Base-by-base conservation (phyloP, 2,113 vertebrate species). In the Myrmophylax atrothorax region DNA sequence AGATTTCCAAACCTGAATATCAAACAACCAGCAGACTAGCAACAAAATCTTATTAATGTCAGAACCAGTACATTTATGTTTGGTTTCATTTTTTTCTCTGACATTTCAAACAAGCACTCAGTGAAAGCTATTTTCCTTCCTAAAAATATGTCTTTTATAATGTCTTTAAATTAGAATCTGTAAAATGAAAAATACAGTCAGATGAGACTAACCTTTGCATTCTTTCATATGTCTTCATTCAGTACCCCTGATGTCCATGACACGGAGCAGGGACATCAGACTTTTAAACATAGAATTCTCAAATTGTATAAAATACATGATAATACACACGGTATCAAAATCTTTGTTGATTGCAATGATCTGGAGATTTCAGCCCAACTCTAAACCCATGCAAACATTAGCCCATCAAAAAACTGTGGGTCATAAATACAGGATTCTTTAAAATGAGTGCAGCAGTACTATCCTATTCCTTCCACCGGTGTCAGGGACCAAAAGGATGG, bases 371-470 rank as follows among this genome's bases (percentile, higher is more conserved):
- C 68, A 80, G 28, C 7, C 22, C 35, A 44, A 14, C 19, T 89
- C 22, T 84, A 40, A 89, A 82, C 55, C 24, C 1, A 0, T 24
- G 9, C 1, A 3, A 49, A 59, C 2, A 5, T 6, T 62, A 44
- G 31, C 38, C 15, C 1, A 4, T 31, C 31, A 72, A 58, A 69
- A 76, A 88, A 9, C 6, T 40, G 8, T 15, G 14, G 1, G 22
- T 68, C 31, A 38, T 78, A 64, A 55, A 52, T 58, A 58, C 62
- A 59, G 28, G 47, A 55, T 23, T 46, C 19, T 25, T 62, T 89
- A 40, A 63, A 67, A 68, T 46, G 58, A 70, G 29, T 47, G n/a
- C 24, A 70, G 50, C 35, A 37, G 40, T 35, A 64, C 17, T 18
- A 82, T 25, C 29, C 40, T 74, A 7, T 59, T 14, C 7, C 20